Evolutionary conservation across 1,140 invertebrate species (phyloP), one percentile per base, ranked within the genome.

Genomic region (Hydropsyche tenuis): DNA sequence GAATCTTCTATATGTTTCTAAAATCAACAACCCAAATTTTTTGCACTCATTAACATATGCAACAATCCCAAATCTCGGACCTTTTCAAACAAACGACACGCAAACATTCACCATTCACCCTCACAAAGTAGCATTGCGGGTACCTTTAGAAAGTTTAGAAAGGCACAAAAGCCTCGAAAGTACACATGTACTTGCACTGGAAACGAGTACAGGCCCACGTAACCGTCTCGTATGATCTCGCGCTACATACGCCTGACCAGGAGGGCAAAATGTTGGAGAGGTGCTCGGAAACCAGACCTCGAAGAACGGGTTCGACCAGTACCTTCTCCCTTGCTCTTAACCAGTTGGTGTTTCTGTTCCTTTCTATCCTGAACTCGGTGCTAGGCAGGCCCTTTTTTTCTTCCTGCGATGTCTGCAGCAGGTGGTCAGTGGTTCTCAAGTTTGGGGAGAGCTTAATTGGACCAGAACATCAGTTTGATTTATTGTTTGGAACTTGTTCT

Each of bases 191-290:
- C 1, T 23, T 62, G 56, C n/a, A 12, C 56, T 62, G 3, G 14
- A 62, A 43, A n/a, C n/a, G n/a, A 65, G 30, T 63, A 72, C 72
- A n/a, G n/a, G n/a, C n/a, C n/a, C n/a, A 37, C 3, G 30, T 37
- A 37, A 37, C 9, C 30, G 30, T 37, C 30, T 9, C 65, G 69
- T 75, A 75, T 75, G 73, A 75, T 69, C 69, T 27, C 11, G 46
- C 7, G 25, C 62, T 75, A 68, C 74, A 69, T 75, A 75, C 74
- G 22, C 74, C 2, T 23, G 51, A 72, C 23, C 64, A 75, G 74
- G 74, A 72, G 70, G 30, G 23, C 74, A 75, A 43, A 48, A 22
- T 16, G 45, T 2, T 27, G 5, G 16, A 42, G 70, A 69, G 74
- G 64, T 75, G 27, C n/a, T n/a, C n/a, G n/a, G n/a, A n/a, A n/a